Evolutionary conservation across 35 echinoderm and acorn worm species (phyloP), one percentile per base, ranked within the genome.

Genomic region (Apostichopus parvimensis): DNA sequence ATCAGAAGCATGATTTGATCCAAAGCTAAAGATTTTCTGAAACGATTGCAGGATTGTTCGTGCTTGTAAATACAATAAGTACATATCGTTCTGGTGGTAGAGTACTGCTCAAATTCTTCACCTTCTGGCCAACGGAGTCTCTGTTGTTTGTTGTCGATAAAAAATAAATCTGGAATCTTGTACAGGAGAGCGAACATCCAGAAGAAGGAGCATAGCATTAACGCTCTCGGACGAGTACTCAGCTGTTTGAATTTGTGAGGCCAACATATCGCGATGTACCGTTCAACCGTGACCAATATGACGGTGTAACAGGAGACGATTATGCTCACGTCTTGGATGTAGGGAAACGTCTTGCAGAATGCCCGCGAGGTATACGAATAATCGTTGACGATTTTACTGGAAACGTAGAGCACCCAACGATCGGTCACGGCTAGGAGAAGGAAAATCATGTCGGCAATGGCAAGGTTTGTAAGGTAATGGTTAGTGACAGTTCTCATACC

Each of bases 211-310:
- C 94, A 95, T 9, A 95, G 60, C 56, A 92, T 82, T 11, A 98
- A 77, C 8, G 96, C 94, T 71, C 94, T 80, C 17, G 81, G 89
- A 81, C 86, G 92, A 15, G 96, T 95, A 80, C 96, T 95, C 28
- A 98, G 87, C 13, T 83, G 95, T 25, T 91, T 92, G 72, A 95
- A 98, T 77, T 92, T 95, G 73, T 93, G 92, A 12, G 96, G 96
- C 96, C 94, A 95, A n/a, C 96, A 98, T n/a, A 94, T 95, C 68
- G 94, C 94, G 13, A 98, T 85, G 56, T 98, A 98, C 18, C 96
- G 57, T 87, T 98, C 96, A 10, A 98, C 90, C 1, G 96, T 98
- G 6, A 98, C 94, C 18, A 95, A 57, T 10, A 98, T 94, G 10
- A 98, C 94, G 9, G 91, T 98, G 34, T 94, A 92, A 17, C 92